Percentiles rank a stretch among this genome's conserved stretches.
These are phyloP conservation scores for Dasypogon diadema DNA, from an alignment of 2,888 invertebrate species.

Conservation along the genomic window DNA sequence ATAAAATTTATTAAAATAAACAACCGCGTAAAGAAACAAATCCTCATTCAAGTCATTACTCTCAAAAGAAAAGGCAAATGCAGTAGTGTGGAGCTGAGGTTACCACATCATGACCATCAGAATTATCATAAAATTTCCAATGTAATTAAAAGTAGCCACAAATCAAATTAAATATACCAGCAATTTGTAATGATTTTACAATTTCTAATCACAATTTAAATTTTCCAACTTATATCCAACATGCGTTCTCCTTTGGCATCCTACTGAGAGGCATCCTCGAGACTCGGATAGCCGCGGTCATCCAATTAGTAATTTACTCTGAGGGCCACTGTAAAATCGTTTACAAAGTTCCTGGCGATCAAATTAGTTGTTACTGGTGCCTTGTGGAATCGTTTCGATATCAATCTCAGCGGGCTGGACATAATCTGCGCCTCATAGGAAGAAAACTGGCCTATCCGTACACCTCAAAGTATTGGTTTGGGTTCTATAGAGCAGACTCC, in stretches of 20 bases:
- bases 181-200: conserved; percentile 26
- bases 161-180: neutral
- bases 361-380: conserved; percentile 16
- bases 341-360: neutral
- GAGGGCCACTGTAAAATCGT: conserved; percentile 19
- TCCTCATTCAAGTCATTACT: too few relatives aligned
- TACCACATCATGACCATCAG: neutral
- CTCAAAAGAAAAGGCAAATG: too few relatives aligned
- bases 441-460: neutral
- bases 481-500: neutral
- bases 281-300: neutral
- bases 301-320: conserved; percentile 31
- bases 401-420: conserved; percentile 14
- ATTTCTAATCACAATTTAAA: conserved; percentile 12
- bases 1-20: too few relatives aligned
- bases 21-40: too few relatives aligned
- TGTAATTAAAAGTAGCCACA: neutral
- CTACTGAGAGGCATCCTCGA: conserved; percentile 5
- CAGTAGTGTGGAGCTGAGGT: too few relatives aligned
- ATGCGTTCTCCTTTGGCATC: neutral
- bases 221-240: neutral
- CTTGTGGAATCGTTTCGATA: conserved; percentile 1
- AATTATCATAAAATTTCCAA: neutral
- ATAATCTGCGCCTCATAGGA: neutral
- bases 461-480: neutral